These are phyloP conservation scores for Alectoris magna DNA, from an alignment of 2,797 vertebrate genomes.

Conservation along the genomic window DNA sequence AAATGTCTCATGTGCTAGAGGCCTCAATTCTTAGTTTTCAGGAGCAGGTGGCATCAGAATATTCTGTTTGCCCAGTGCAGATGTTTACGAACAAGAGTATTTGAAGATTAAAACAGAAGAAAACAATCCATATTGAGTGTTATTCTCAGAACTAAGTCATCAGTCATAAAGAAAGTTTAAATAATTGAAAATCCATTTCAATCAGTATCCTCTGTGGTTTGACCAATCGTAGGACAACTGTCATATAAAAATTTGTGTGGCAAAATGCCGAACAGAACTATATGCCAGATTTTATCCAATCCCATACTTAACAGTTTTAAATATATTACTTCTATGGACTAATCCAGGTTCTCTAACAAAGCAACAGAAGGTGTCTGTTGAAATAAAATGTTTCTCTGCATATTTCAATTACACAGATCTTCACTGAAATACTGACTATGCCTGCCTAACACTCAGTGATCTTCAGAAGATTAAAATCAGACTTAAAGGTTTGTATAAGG, in stretches of 20 bases:
- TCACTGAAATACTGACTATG: not conserved
- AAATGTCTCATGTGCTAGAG: not conserved
- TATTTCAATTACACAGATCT: not conserved
- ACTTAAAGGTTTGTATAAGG: not conserved
- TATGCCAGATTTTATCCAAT: not conserved
- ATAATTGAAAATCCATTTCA: not conserved
- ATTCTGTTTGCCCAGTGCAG: not conserved
- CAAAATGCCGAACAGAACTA: not conserved
- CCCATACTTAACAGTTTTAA: not conserved
- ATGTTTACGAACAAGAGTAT: not conserved
- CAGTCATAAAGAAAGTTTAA: not conserved
- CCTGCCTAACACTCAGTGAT: not conserved
- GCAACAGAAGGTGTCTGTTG: not conserved
- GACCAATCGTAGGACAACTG: not conserved
- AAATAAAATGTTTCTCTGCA: not conserved
- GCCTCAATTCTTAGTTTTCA: not conserved
- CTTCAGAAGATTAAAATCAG: not conserved
- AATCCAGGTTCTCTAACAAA: not conserved
- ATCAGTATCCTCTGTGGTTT: not conserved
- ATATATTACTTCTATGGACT: not conserved
- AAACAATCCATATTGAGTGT: not conserved
- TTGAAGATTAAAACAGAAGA: not conserved
- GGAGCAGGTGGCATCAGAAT: not conserved
- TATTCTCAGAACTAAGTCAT: not conserved
- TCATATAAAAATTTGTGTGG: not conserved